phyloP scores from a whole-genome alignment of 2,888 invertebrate genomes.

The Cyrtodaria siliqua region DNA sequence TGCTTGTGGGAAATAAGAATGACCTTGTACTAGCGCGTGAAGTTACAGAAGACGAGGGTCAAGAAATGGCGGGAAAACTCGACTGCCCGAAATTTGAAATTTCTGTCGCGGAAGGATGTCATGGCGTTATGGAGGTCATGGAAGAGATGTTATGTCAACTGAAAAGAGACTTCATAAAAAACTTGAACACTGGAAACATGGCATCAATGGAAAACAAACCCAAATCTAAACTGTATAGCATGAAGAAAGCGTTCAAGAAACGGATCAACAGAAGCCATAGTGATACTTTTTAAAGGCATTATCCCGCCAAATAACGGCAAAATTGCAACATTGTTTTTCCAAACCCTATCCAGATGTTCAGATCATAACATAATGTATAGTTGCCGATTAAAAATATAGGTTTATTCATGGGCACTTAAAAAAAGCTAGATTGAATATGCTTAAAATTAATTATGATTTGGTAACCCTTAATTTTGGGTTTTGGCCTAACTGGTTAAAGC shows the following conservation, averaged over 20 bases:
- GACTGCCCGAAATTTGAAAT: slow-evolving; percentile 81
- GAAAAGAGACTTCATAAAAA: slow-evolving; percentile 79
- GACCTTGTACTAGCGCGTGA: slow-evolving; percentile 77
- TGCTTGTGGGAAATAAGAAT: slow-evolving; percentile 81
- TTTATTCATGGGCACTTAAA: too few species aligned
- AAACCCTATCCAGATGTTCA: too few species aligned
- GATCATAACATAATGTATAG: too few species aligned
- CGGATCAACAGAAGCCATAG: slow-evolving; percentile 81
- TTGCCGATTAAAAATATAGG: too few species aligned
- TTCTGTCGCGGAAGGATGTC: slow-evolving; percentile 80
- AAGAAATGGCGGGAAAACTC: slow-evolving; percentile 69
- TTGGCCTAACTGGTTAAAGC: too few species aligned
- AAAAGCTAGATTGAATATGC: too few species aligned
- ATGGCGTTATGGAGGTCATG: slow-evolving; percentile 80
- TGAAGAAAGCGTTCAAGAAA: slow-evolving; percentile 82
- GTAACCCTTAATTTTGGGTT: too few species aligned
- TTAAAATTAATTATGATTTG: too few species aligned
- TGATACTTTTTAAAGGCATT: slow-evolving; percentile 72
- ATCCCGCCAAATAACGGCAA: too few species aligned
- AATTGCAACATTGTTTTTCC: too few species aligned
- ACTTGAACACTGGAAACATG: slow-evolving; percentile 52
- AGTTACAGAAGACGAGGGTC: slow-evolving; percentile 76
- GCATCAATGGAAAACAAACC: slow-evolving; percentile 68
- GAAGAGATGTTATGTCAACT: slow-evolving; percentile 79
- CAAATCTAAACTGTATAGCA: slow-evolving; percentile 77